Conservation (phyloP, 2,797 vertebrate species). For the Enteromius mattozi region DNA sequence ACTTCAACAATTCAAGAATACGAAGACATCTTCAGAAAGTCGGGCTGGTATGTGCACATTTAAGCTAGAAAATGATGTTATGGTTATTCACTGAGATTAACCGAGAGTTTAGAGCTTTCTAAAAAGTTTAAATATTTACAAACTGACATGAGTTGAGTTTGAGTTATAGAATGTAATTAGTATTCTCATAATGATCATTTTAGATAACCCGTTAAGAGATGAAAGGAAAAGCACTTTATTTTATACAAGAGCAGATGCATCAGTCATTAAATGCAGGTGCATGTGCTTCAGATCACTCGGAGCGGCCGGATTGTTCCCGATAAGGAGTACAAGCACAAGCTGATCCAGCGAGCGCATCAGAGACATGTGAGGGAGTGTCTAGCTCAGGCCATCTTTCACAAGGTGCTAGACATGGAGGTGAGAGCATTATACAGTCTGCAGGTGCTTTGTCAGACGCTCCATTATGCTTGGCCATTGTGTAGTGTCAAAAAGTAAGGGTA, state of each 20-base stretch:
- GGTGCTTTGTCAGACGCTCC: neutral
- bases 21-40: conserved; percentile 89
- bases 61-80: conserved; percentile 36
- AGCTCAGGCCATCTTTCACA: conserved; percentile 87
- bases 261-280: conserved; percentile 38
- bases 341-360: conserved; percentile 85
- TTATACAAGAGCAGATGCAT: neutral
- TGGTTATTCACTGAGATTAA: neutral
- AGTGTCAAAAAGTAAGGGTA: neutral
- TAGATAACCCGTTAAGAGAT: conserved; percentile 12
- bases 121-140: neutral
- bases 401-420: conserved; percentile 93
- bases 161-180: neutral
- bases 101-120: neutral
- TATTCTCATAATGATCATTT: conserved; percentile 16
- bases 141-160: neutral
- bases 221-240: conserved; percentile 21
- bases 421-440: conserved; percentile 40
- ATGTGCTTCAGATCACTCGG: conserved; percentile 84
- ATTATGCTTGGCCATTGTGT: neutral
- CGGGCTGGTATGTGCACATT: conserved; percentile 83
- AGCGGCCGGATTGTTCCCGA: conserved; percentile 92
- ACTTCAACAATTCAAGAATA: conserved; percentile 92
- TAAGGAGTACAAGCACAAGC: conserved; percentile 87
- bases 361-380: conserved; percentile 83